Evolutionary conservation across 2,888 invertebrate species (phyloP), one percentile per base, ranked within the genome.

Genomic region (Anorthoa munda): DNA sequence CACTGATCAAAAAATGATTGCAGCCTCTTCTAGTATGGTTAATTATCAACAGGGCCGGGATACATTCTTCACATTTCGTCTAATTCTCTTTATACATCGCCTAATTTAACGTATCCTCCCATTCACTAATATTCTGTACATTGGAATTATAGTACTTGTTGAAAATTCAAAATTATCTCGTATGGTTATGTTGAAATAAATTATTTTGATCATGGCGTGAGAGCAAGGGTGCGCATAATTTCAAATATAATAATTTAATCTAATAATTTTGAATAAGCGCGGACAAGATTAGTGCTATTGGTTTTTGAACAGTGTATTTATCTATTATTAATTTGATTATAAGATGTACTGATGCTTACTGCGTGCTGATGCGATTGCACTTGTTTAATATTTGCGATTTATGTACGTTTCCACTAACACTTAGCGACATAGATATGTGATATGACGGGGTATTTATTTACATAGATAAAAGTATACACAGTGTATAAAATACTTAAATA

Each of bases 351-450:
- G 2, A 69, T 50, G 50, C n/a, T 21, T 45, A 18, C 15, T 69
- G 56, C 48, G 1, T 68, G 77, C 73, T 15, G 7, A 45, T 45
- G 77, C 77, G 69, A 77, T 50, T 48, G 12, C 2, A 23, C 31
- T 55, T 1, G 12, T 74, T 45, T 48, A 23, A n/a, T n/a, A 56
- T 26, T 58, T 2, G 39, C 11, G 26, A 72, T 72, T 51, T 59
- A n/a, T 59, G 39, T n/a, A 39, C n/a, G 13, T 59, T 59, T 39
- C 15, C n/a, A 21, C 15, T 21, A n/a, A 39, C 26, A 58, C 12
- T 59, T 59, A 55, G n/a, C 4, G 18, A 39, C 39, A n/a, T 39
- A 5, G 31, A 58, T 31, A 39, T 39, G 39, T 39, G 39, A 39
- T 39, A 9, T 39, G n/a, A n/a, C n/a, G n/a, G n/a, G n/a, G n/a